Evolutionary conservation across 1,140 invertebrate species (phyloP).

Genomic region (Chironomus tepperi): DNA sequence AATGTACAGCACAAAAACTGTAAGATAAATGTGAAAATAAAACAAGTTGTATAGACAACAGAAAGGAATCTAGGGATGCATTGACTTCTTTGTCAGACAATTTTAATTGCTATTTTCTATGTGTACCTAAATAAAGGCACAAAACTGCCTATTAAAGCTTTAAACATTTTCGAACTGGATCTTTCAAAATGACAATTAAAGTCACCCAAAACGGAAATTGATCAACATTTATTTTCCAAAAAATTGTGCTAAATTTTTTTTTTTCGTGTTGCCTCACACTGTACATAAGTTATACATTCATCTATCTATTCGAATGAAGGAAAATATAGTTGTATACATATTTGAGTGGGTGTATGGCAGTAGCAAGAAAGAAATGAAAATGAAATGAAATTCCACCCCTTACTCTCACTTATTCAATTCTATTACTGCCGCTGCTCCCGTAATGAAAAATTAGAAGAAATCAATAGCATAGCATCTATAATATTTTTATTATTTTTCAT

Average conservation of each 20-base stretch:
- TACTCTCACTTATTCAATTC: background rate
- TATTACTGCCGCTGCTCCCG: background rate
- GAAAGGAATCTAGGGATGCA: no score
- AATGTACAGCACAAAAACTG: background rate
- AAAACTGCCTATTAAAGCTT: no score
- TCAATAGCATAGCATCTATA: slow-evolving; percentile 19
- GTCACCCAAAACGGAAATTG: no score
- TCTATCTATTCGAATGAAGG: slow-evolving; percentile 4
- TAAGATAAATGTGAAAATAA: no score
- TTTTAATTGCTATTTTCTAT: no score
- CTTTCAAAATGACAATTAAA: no score
- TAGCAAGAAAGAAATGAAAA: slow-evolving; percentile 9
- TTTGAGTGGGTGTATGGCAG: background rate
- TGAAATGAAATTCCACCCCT: slow-evolving; percentile 19
- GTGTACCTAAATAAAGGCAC: no score
- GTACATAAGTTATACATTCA: background rate
- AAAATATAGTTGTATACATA: background rate
- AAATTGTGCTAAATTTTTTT: background rate
- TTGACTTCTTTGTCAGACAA: no score
- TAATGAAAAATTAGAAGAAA: slow-evolving; percentile 23
- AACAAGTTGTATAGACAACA: no score
- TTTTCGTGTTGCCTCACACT: no score
- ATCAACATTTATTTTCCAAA: background rate
- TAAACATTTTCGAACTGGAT: no score
- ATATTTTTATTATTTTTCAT: slow-evolving; percentile 24